A percentile compares a stretch with the other conserved stretches of the same genome.
Conservation (phyloP, 2,113 vertebrate genomes). For the Myocastor coypus region DNA sequence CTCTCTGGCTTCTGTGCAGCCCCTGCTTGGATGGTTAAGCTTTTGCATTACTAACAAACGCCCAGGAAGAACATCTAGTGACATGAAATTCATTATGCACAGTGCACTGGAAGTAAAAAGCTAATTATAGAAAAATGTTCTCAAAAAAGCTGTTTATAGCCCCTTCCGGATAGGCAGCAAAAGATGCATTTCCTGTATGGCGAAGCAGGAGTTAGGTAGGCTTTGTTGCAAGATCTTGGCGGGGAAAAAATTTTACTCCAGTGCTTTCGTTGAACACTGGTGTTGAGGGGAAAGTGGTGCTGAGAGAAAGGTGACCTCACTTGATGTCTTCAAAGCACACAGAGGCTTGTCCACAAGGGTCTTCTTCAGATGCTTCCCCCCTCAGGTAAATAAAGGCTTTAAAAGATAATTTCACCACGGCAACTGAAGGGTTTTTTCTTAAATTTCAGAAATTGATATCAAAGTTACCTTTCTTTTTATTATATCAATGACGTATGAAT, state of each 20-base stretch:
- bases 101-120: conserved; percentile 81
- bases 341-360: background rate
- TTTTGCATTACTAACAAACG: conserved; percentile 72
- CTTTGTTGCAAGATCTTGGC: conserved; percentile 30
- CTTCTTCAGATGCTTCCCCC: background rate
- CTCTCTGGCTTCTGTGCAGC: conserved; percentile 3
- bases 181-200: conserved; percentile 33
- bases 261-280: background rate
- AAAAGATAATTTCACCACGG: background rate
- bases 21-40: conserved; percentile 29
- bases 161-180: conserved; percentile 66
- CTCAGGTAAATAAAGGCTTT: background rate
- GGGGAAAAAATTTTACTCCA: conserved; percentile 46
- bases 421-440: background rate
- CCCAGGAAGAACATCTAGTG: conserved; percentile 77
- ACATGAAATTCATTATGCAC: conserved; percentile 81
- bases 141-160: conserved; percentile 81
- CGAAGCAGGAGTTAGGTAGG: conserved; percentile 22
- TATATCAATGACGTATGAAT: background rate
- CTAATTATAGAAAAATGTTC: conserved; percentile 86
- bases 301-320: background rate
- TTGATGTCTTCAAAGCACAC: background rate
- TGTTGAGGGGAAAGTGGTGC: background rate
- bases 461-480: conserved; percentile 31
- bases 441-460: conserved; percentile 19